These are phyloP conservation scores for Enteromius argenteus DNA, from an alignment of 2,797 vertebrate species.

Conservation along the genomic window DNA sequence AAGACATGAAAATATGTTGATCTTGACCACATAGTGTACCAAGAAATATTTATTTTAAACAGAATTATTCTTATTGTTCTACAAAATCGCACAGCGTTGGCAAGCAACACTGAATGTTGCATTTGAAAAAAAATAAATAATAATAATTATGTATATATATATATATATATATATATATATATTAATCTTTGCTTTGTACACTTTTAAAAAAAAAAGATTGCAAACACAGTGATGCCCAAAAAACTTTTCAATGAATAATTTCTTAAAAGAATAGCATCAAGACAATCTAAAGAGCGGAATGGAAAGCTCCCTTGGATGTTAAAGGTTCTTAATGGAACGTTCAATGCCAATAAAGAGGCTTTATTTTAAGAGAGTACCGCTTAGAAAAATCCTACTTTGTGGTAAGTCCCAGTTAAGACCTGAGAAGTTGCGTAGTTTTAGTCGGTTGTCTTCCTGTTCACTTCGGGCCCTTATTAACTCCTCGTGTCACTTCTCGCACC, in stretches of 20 bases:
- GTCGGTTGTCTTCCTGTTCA: background rate
- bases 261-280: background rate
- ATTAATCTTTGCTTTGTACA: no score
- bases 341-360: background rate
- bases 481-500: slow-evolving; percentile 18
- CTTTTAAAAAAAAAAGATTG: no score
- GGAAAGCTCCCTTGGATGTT: background rate
- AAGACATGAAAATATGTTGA: background rate
- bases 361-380: background rate
- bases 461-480: background rate
- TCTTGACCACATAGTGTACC: background rate
- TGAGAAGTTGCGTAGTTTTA: background rate
- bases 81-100: no score
- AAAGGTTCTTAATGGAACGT: background rate
- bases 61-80: no score
- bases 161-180: no score
- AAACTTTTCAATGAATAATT: background rate
- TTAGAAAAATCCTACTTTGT: background rate
- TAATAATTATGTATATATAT: no score
- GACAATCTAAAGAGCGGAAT: background rate
- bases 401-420: background rate
- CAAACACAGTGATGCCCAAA: background rate
- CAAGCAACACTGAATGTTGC: no score
- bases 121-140: no score
- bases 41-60: no score